Evolutionary conservation across 2,797 vertebrate genomes (phyloP), one percentile per base, ranked within the genome.

Genomic region (Kryptopterus vitreolus): DNA sequence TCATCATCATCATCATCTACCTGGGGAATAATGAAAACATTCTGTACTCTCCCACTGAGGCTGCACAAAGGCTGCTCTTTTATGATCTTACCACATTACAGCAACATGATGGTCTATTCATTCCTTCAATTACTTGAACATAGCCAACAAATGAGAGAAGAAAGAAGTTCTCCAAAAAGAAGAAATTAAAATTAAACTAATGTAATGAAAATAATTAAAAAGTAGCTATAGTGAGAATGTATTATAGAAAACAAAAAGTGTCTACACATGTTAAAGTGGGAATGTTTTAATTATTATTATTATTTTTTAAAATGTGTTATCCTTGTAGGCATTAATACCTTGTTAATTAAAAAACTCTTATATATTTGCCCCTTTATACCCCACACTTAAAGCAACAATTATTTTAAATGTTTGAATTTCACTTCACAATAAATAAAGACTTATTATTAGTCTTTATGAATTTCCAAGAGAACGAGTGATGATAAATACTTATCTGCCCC

Each of bases 11-110:
- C 20, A 1, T 16, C 1, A 29, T 46, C 55, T 79, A 18, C 8
- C 43, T 76, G n/a, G 63, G 24, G 66, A 86, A 68, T 76, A 57
- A 86, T 79, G 78, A 62, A 87, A 58, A 77, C 84, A 78, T 73
- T 22, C 15, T 18, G 61, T 31, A 15, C 22, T 70, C 71, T 65
- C 13, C 75, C 29, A 76, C 55, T 65, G 48, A 79, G 55, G 75
- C 84, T 81, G 38, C 76, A 85, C 84, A 69, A 81, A 83, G 80
- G 80, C 78, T 82, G 71, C 59, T 69, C 33, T 69, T 29, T 43
- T 61, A 20, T 71, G 63, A 46, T 70, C 70, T 24, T 80, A 55
- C 61, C 7, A 26, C 20, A 48, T 50, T 31, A 38, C 48, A 68
- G 22, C 48, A 46, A 83, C 50, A n/a, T 31, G 53, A 55, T 73